Evolutionary conservation across 2,797 vertebrate genomes (phyloP).

Genomic region (Micromesistius poutassou): DNA sequence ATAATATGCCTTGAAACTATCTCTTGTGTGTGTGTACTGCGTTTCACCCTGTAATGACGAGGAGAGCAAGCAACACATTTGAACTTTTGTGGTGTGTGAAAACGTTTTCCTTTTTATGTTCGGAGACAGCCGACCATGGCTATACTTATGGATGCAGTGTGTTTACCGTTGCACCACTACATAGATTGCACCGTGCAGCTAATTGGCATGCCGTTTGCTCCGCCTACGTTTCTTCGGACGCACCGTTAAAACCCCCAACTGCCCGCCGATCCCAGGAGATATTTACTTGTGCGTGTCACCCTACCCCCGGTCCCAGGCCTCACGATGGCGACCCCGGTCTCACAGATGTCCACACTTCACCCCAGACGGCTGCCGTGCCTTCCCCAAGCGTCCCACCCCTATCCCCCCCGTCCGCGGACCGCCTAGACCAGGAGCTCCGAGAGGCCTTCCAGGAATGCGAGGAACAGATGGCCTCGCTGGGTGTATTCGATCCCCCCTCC

Average conservation of each 20-base stretch:
- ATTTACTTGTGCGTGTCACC: conserved; percentile 58
- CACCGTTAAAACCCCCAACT: conserved; percentile 61
- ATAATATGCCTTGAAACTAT: background rate
- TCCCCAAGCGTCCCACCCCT: conserved; percentile 28
- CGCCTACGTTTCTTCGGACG: conserved; percentile 24
- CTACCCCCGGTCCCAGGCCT: conserved; percentile 62
- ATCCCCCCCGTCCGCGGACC: conserved; percentile 20
- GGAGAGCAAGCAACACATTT: background rate
- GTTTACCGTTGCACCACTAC: conserved; percentile 20
- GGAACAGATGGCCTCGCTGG: conserved; percentile 73
- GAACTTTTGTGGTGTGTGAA: conserved; percentile 13
- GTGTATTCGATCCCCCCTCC: conserved; percentile 33
- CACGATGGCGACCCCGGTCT: conserved; percentile 56
- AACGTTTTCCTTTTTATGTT: conserved; percentile 10
- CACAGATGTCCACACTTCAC: conserved; percentile 48
- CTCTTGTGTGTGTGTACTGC: background rate
- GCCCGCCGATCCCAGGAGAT: conserved; percentile 44
- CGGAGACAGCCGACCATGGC: conserved; percentile 19
- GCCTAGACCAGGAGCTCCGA: conserved; percentile 70
- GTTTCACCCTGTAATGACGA: background rate
- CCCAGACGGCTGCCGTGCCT: conserved; percentile 41
- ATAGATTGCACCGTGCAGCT: conserved; percentile 31
- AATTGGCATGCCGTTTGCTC: conserved; percentile 40
- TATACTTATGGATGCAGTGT: conserved; percentile 8
- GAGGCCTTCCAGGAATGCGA: conserved; percentile 76